Percentiles rank a stretch among this genome's conserved stretches.
Conservation (phyloP, 2,888 invertebrate species). For the Drosophila pullipes region DNA sequence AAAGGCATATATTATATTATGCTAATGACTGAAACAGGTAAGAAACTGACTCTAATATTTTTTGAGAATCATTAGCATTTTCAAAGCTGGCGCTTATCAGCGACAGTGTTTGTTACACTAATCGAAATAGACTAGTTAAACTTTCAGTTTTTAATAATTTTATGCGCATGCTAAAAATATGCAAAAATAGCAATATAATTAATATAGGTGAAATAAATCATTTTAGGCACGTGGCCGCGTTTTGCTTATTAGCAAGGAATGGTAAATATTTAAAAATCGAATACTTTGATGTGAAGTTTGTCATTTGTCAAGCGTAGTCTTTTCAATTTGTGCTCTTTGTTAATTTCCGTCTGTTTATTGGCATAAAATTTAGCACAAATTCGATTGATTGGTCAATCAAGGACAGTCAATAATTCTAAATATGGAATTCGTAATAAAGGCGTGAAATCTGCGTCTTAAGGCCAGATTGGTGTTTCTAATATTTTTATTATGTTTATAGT, state of each 20-base stretch:
- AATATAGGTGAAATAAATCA: slow-evolving; percentile 24
- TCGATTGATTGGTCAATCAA: slow-evolving; percentile 4
- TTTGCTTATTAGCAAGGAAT: slow-evolving; percentile 17
- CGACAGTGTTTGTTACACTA: background rate
- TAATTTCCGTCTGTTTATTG: slow-evolving; percentile 38
- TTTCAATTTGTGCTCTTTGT: slow-evolving; percentile 13
- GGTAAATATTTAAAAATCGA: slow-evolving; percentile 1
- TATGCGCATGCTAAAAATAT: slow-evolving; percentile 24
- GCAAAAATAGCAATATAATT: background rate
- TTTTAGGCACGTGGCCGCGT: slow-evolving; percentile 23
- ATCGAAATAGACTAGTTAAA: background rate
- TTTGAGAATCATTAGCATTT: background rate
- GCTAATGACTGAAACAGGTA: slow-evolving; percentile 14
- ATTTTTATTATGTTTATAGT: background rate
- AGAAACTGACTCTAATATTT: background rate
- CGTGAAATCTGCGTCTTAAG: background rate
- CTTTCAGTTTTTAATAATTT: background rate
- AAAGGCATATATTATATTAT: background rate
- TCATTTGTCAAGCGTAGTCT: slow-evolving; percentile 2
- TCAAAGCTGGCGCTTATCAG: background rate
- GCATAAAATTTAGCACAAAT: slow-evolving; percentile 59
- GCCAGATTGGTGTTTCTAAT: background rate
- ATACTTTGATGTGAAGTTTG: slow-evolving; percentile 12
- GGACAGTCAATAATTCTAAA: background rate
- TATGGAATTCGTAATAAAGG: background rate